Evolutionary conservation across 2,888 invertebrate species (phyloP), one percentile per base, ranked within the genome.

Genomic region (Himalopsyche kuldschensis): DNA sequence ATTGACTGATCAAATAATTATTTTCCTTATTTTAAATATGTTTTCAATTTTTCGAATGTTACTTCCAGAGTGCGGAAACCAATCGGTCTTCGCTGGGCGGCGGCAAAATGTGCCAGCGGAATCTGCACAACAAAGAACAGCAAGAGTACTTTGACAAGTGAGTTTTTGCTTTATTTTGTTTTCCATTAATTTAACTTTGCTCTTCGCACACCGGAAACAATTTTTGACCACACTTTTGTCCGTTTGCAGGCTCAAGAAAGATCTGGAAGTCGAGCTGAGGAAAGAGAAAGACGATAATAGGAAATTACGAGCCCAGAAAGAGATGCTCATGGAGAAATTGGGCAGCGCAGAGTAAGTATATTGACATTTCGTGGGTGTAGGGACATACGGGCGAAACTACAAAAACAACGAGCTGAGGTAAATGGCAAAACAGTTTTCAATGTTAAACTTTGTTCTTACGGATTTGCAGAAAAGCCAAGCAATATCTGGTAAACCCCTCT

Each of bases 201-300:
- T n/a, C n/a, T n/a, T n/a, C n/a, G n/a, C n/a, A n/a, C n/a, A n/a
- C n/a, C n/a, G n/a, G n/a, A n/a, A n/a, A n/a, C n/a, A n/a, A n/a
- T n/a, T n/a, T n/a, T n/a, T n/a, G n/a, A n/a, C n/a, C n/a, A n/a
- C n/a, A n/a, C 24, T n/a, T 20, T 10, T 55, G 55, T 20, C 17
- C 5, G 3, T 35, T 41, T 79, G 24, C 17, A 27, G 79, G 41
- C 55, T 31, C 20, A 82, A 82, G 47, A 47, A 63, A 24, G 79
- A 78, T 11, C 55, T 82, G 55, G 63, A 78, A 75, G 79, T 79
- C 20, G 76, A 31, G 41, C 55, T 82, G 32, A 55, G 75, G 35
- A 30, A 27, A 30, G 82, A 82, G 30, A 17, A 30, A 15, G 79
- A 79, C 20, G 30, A 79, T n/a, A 55, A 35, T 15, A n/a, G 63